Evolutionary conservation across 2,888 invertebrate species (phyloP), one percentile per base, ranked within the genome.

Genomic region (Papilio protenor): DNA sequence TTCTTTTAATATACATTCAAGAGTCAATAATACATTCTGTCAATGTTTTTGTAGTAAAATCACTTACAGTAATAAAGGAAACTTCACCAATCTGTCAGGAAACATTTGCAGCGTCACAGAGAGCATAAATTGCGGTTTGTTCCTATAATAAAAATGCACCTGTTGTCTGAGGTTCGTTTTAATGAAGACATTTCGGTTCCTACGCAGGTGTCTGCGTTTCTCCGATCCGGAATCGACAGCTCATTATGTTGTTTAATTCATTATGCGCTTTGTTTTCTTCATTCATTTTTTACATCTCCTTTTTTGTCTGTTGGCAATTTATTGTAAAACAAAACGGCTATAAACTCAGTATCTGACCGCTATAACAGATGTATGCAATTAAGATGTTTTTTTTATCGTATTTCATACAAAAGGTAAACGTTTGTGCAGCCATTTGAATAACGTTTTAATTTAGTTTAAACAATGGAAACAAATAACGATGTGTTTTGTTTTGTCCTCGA

Each of bases 361-460:
- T 87, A 87, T 91, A 94, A 94, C 94, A 94, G 90, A 94, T 94
- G 94, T 94, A 91, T 82, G 90, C 90, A 91, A 94, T 94, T 94
- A 94, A 91, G 91, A 88, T 88, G 90, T 94, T 87, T 86, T 85
- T 89, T 84, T 86, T 87, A 90, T 92, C 91, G 90, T 66, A 33
- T 66, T 66, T n/a, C 8, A 40, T 40, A 40, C 89, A 89, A 88
- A 85, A 85, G 87, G 86, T 85, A 86, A 84, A 85, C 87, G 83
- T 85, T 86, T 84, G 83, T 83, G 81, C 78, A 80, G 79, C 80
- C 81, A 81, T 80, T 72, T 64, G 81, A 81, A 82, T 84, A 84
- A 83, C 81, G 83, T 81, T 88, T 91, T 89, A 88, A 89, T 90
- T 87, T 85, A 81, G 79, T 80, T 85, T 86, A 86, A 88, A 89